phyloP scores from a whole-genome alignment of 2,797 vertebrate genomes.

The Eleutherodactylus coqui region DNA sequence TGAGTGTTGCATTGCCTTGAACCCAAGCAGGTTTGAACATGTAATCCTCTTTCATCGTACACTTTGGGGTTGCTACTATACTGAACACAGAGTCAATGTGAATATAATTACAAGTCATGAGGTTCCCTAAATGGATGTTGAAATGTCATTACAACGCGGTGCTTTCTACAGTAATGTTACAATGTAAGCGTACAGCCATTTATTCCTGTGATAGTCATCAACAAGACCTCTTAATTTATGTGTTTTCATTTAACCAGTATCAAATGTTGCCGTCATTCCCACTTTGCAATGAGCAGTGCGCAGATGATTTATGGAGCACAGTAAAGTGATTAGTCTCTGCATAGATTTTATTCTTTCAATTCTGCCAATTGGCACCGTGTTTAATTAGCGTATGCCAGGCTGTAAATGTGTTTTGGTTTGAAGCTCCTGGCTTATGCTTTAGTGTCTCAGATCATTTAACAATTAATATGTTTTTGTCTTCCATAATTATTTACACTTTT shows the following conservation, averaged over 20 bases:
- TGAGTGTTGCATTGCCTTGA: neutral
- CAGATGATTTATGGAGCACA: neutral
- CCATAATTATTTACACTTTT: neutral
- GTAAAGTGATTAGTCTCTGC: constrained; percentile 16
- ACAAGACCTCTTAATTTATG: constrained; percentile 31
- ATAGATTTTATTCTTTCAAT: neutral
- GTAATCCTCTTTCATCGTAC: neutral
- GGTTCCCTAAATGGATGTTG: neutral
- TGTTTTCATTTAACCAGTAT: constrained; percentile 13
- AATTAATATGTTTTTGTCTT: neutral
- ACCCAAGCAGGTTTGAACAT: neutral
- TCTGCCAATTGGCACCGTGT: neutral
- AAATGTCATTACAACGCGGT: neutral
- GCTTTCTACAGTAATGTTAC: neutral
- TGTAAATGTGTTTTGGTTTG: neutral
- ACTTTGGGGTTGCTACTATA: neutral
- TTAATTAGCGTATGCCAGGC: neutral
- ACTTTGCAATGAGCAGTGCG: neutral
- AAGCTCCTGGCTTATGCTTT: constrained; percentile 11
- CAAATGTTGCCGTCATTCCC: neutral
- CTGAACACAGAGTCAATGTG: neutral
- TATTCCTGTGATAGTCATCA: neutral
- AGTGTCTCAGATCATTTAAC: neutral
- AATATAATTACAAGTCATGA: neutral
- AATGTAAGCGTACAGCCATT: constrained; percentile 1